Conservation (phyloP, 2,888 invertebrate genomes). For the Argynnis bischoffii region DNA sequence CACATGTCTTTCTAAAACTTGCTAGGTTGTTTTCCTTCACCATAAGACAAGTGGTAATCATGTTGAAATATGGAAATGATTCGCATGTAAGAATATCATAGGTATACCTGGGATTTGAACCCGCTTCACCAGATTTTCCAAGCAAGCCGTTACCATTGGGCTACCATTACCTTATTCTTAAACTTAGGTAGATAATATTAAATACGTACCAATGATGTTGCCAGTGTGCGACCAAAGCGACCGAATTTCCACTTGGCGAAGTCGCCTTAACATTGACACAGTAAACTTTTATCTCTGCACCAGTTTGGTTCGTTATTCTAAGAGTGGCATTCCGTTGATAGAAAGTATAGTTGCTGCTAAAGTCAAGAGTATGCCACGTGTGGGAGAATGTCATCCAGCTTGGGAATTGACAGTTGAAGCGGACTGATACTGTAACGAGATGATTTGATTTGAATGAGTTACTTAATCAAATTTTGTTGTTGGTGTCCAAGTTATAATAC, state of each 20-base stretch:
- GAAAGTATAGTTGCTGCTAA: constrained; percentile 92
- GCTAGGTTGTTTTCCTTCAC: too few species aligned
- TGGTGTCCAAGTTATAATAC: too few species aligned
- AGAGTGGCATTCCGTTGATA: constrained; percentile 90
- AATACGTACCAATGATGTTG: constrained; percentile 75
- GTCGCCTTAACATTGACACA: constrained; percentile 84
- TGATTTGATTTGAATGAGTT: too few species aligned
- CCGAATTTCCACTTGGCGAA: constrained; percentile 77
- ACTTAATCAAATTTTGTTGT: too few species aligned
- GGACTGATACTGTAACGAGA: constrained; percentile 82
- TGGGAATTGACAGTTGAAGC: constrained; percentile 92
- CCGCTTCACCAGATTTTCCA: too few species aligned
- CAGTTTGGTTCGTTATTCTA: constrained; percentile 84
- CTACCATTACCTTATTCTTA: too few species aligned
- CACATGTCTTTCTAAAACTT: too few species aligned
- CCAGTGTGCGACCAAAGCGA: constrained; percentile 81
- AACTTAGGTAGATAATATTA: background rate
- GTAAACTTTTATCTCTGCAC: constrained; percentile 85
- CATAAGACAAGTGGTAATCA: too few species aligned
- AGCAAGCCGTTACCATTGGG: too few species aligned
- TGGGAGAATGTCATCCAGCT: constrained; percentile 91
- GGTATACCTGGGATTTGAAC: too few species aligned
- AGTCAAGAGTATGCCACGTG: constrained; percentile 95
- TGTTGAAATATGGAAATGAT: too few species aligned
- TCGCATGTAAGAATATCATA: too few species aligned